Conservation (phyloP, 2,113 vertebrate genomes). For the Vombatus ursinus region DNA sequence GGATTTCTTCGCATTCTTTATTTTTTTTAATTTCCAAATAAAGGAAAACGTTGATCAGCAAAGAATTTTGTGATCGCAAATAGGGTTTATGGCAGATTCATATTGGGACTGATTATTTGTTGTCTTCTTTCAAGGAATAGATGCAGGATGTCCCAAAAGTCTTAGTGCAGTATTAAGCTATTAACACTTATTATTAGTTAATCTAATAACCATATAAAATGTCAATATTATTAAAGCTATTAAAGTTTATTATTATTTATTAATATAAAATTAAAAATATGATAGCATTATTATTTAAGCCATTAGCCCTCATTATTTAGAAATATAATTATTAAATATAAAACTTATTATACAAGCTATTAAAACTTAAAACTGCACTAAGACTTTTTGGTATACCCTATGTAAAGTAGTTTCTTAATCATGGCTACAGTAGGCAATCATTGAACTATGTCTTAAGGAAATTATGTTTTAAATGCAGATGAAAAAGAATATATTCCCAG, state of each 20-base stretch:
- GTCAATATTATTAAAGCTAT: not conserved
- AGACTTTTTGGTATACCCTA: not conserved
- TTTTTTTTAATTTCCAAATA: constrained; percentile 20
- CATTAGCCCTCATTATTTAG: not conserved
- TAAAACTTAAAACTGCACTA: not conserved
- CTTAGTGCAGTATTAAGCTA: not conserved
- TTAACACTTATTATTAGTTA: not conserved
- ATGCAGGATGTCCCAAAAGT: not conserved
- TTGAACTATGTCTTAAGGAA: not conserved
- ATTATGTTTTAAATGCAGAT: not conserved
- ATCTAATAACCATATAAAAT: not conserved
- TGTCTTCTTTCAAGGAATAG: not conserved
- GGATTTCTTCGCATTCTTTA: not conserved
- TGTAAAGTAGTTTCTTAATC: not conserved
- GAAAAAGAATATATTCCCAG: not conserved
- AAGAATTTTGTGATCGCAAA: constrained; percentile 5
- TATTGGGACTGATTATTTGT: not conserved
- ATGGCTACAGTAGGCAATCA: not conserved
- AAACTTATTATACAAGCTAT: not conserved
- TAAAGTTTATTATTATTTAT: not conserved
- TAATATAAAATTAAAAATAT: not conserved
- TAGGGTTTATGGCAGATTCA: constrained; percentile 22
- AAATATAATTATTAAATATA: not conserved
- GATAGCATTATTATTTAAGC: not conserved
- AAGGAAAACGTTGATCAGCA: not conserved